These are phyloP conservation scores for Paraescarpia echinospica DNA, from an alignment of 1,140 invertebrate species.

Conservation along the genomic window DNA sequence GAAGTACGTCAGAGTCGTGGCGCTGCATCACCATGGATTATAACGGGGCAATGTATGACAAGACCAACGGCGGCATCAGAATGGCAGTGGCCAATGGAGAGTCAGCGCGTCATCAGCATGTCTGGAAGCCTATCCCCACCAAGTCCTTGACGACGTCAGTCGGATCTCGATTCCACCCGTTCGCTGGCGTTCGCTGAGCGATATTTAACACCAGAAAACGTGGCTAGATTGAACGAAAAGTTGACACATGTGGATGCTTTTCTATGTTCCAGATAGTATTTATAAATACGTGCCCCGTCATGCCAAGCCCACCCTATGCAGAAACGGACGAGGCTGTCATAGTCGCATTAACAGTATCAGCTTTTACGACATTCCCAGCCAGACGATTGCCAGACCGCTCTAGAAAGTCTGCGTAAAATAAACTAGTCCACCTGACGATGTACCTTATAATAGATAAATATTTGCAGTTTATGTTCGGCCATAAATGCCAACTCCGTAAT, in stretches of 20 bases:
- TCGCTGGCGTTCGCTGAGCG: neutral
- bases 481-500: neutral
- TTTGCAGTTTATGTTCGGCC: neutral
- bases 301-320: neutral
- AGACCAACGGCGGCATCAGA: neutral
- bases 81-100: neutral
- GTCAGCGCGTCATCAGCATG: neutral
- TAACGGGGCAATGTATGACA: neutral
- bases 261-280: neutral
- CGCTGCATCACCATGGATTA: neutral
- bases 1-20: neutral
- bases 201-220: neutral
- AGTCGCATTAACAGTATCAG: neutral
- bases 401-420: constrained; percentile 11
- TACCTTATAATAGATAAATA: neutral
- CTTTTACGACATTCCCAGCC: constrained; percentile 22
- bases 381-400: constrained; percentile 29
- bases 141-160: neutral
- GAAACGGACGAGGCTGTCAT: neutral
- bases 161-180: neutral
- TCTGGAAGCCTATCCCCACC: neutral
- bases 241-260: no score
- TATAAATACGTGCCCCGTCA: neutral
- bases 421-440: neutral
- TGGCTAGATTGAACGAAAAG: neutral